A percentile compares a stretch with the other conserved stretches of the same genome.
phyloP scores from a whole-genome alignment of 37 sponge, comb jelly and placozoan genomes.

The Cladorhizidae sp. region DNA sequence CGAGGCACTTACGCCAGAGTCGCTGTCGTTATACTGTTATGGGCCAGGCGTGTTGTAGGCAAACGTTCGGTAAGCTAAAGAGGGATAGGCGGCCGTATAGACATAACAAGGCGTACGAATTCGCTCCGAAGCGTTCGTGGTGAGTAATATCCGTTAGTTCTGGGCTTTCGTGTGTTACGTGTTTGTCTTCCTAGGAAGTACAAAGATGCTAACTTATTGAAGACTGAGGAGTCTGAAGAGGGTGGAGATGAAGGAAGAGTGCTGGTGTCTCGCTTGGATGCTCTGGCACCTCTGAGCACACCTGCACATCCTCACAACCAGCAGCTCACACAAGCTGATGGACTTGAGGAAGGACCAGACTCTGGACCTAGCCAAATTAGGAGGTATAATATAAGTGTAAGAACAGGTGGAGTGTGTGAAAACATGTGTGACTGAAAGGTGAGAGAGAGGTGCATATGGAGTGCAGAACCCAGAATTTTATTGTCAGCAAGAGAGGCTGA shows the following conservation, averaged over 20 bases:
- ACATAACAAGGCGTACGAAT: conserved; percentile 15
- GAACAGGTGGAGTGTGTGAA: too few species aligned
- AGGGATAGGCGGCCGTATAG: conserved; percentile 9
- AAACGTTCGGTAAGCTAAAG: too few species aligned
- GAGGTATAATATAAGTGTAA: not conserved
- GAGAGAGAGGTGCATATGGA: too few species aligned
- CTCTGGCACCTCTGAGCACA: not conserved
- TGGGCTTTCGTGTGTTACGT: not conserved
- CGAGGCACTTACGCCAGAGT: too few species aligned
- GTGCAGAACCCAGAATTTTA: too few species aligned
- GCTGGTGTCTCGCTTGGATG: not conserved
- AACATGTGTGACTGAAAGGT: too few species aligned
- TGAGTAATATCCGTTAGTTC: too few species aligned
- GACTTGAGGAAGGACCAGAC: conserved; percentile 11
- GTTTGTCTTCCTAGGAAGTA: conserved; percentile 13
- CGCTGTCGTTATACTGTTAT: not conserved
- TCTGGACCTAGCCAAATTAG: not conserved
- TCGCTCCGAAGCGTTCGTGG: conserved; percentile 34
- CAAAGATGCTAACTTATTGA: conserved; percentile 17
- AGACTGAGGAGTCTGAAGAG: not conserved
- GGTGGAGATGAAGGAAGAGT: not conserved
- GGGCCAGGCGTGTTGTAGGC: conserved; percentile 17
- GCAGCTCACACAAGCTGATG: not conserved
- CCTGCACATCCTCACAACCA: not conserved
- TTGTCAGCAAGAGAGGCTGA: too few species aligned